Conservation (phyloP, 1,140 invertebrate species). For the Lasaia peninsularis region DNA sequence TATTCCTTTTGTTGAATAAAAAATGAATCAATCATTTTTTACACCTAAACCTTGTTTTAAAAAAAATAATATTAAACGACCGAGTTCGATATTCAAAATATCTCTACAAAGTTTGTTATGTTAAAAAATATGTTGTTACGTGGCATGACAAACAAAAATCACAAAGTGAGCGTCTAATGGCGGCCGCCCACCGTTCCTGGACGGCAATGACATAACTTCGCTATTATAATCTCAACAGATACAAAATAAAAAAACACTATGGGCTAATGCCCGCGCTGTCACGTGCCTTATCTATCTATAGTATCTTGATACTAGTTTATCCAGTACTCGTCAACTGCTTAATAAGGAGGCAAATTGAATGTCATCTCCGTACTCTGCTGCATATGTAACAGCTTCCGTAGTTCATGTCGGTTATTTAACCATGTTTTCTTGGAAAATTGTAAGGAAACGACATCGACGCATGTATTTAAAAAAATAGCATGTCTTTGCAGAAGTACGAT, state of each 20-base stretch:
- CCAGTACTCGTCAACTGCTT: conserved; percentile 40
- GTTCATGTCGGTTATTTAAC: conserved; percentile 35
- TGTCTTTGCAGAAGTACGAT: background rate
- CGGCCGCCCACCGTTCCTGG: conserved; percentile 39
- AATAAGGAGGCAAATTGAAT: conserved; percentile 55
- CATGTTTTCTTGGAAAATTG: conserved; percentile 41
- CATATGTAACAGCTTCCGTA: conserved; percentile 57
- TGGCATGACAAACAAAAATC: conserved; percentile 7
- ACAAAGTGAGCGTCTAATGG: background rate
- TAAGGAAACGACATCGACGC: background rate
- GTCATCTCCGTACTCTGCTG: conserved; percentile 36
- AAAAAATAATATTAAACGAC: background rate
- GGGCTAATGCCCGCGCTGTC: conserved; percentile 52
- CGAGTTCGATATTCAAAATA: background rate
- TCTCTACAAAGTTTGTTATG: background rate
- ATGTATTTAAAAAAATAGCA: background rate
- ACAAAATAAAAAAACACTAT: conserved; percentile 47
- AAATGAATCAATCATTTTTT: background rate
- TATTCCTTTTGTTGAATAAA: background rate
- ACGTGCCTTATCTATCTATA: conserved; percentile 61
- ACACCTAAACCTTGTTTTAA: background rate
- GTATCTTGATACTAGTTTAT: conserved; percentile 44
- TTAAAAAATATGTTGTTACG: conserved; percentile 10
- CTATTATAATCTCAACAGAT: conserved; percentile 65
- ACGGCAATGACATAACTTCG: conserved; percentile 54